phyloP scores from a whole-genome alignment of 2,113 vertebrate species.

The Heterocephalus glaber region DNA sequence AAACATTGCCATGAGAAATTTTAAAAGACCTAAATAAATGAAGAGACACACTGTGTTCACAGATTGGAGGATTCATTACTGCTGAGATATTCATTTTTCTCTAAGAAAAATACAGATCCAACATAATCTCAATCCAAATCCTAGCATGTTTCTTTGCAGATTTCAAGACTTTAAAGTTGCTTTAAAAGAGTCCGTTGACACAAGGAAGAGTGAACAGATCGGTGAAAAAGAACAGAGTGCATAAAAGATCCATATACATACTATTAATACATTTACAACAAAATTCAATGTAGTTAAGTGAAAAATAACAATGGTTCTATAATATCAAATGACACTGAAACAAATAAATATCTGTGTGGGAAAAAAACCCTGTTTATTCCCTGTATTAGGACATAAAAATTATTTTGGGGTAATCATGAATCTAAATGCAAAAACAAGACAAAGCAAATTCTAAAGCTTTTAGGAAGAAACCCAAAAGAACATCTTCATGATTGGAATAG shows the following conservation, averaged over 20 bases:
- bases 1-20: background rate
- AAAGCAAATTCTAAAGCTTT: background rate
- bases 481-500: background rate
- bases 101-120: constrained; percentile 12
- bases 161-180: background rate
- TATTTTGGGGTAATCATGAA: background rate
- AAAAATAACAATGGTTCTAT: background rate
- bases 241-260: background rate
- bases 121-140: background rate
- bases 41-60: background rate
- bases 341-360: background rate
- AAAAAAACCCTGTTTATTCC: background rate
- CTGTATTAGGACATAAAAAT: background rate
- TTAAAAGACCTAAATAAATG: background rate
- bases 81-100: background rate
- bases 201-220: background rate
- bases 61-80: background rate
- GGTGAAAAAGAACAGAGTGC: background rate
- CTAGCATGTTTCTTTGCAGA: background rate
- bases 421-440: background rate
- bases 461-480: background rate
- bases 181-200: background rate
- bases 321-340: background rate
- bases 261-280: constrained; percentile 32
- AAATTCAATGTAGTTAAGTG: background rate